These are phyloP conservation scores for Tholera decimalis DNA, from an alignment of 2,888 invertebrate species.

Conservation along the genomic window DNA sequence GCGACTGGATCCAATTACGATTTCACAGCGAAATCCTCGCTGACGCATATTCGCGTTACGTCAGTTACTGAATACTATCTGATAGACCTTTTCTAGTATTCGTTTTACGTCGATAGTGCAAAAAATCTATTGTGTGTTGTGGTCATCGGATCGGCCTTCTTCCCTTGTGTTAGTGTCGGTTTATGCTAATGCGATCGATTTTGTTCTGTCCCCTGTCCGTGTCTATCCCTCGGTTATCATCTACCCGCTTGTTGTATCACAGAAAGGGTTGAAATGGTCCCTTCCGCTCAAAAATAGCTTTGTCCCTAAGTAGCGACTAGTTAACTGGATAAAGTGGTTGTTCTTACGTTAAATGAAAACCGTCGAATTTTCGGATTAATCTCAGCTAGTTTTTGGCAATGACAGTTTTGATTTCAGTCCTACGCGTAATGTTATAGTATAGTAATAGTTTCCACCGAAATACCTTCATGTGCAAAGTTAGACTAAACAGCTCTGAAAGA, in stretches of 20 bases:
- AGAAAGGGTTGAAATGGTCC: slow-evolving; percentile 51
- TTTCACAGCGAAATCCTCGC: slow-evolving; percentile 49
- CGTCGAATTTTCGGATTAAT: not conserved
- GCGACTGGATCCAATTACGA: slow-evolving; percentile 59
- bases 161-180: slow-evolving; percentile 21
- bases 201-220: slow-evolving; percentile 37
- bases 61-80: slow-evolving; percentile 28
- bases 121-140: slow-evolving; percentile 8
- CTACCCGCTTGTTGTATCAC: slow-evolving; percentile 49
- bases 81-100: slow-evolving; percentile 7
- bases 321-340: slow-evolving; percentile 38
- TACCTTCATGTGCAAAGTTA: too few species aligned
- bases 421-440: too few species aligned
- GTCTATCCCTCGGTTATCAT: slow-evolving; percentile 44
- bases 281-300: slow-evolving; percentile 48
- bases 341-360: slow-evolving; percentile 1
- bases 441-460: too few species aligned
- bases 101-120: slow-evolving; percentile 5
- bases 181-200: slow-evolving; percentile 50
- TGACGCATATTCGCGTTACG: slow-evolving; percentile 46
- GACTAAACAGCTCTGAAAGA: too few species aligned
- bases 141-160: slow-evolving; percentile 22
- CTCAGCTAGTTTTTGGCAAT: not conserved
- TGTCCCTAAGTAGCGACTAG: slow-evolving; percentile 41
- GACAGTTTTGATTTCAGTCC: too few species aligned